phyloP scores from a whole-genome alignment of 2,797 vertebrate species.

The Hipposideros larvatus region DNA sequence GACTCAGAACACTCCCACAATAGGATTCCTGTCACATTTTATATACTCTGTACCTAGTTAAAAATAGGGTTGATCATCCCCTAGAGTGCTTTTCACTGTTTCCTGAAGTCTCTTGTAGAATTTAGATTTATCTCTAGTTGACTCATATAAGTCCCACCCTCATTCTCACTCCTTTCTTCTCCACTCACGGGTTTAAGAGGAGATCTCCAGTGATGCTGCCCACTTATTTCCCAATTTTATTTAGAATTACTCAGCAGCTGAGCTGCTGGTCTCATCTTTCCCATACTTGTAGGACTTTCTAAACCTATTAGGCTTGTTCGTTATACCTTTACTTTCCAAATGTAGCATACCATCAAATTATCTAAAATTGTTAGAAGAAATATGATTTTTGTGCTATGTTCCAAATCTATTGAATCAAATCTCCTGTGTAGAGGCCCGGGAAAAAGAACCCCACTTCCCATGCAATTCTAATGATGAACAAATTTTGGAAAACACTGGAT shows the following conservation, averaged over 20 bases:
- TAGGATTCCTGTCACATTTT: not conserved
- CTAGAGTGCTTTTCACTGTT: not conserved
- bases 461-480: not conserved
- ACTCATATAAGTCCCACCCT: not conserved
- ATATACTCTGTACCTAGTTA: not conserved
- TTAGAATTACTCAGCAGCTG: not conserved
- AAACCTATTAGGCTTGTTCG: not conserved
- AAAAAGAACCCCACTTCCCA: not conserved
- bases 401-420: not conserved
- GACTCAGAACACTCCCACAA: not conserved
- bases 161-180: not conserved
- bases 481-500: not conserved
- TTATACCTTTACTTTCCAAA: not conserved
- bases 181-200: not conserved
- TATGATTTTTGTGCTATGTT: not conserved
- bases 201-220: not conserved
- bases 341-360: no score
- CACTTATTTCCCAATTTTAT: not conserved
- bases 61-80: not conserved
- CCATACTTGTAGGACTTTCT: not conserved
- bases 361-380: no score
- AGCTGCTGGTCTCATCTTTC: not conserved
- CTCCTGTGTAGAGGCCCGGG: not conserved
- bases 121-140: not conserved
- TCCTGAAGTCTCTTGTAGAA: not conserved